Evolutionary conservation across 2,797 vertebrate species (phyloP).

Genomic region (Euthynnus affinis): DNA sequence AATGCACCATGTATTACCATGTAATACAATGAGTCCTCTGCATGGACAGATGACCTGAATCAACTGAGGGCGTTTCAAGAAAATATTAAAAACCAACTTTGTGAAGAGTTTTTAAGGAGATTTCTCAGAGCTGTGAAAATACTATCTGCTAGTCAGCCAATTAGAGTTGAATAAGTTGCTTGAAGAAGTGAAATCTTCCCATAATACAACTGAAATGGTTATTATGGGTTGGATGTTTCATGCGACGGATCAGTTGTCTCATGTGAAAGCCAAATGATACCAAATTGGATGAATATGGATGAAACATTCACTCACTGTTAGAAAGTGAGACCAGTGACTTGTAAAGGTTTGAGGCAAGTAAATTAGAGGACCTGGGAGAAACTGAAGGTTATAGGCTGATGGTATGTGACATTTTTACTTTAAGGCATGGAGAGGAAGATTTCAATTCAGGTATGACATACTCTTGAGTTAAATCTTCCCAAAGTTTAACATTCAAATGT

Average conservation of each 20-base stretch:
- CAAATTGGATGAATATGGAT: not conserved
- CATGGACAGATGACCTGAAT: not conserved
- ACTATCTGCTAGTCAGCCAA: constrained; percentile 2
- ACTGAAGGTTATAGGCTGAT: constrained; percentile 4
- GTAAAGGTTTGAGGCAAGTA: not conserved
- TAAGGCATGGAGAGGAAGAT: not conserved
- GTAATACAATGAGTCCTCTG: not conserved
- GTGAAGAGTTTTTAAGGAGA: not conserved
- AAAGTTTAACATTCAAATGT: no score
- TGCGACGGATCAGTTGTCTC: not conserved
- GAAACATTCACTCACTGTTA: not conserved
- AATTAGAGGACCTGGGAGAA: not conserved
- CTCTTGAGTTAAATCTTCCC: not conserved
- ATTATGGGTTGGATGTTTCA: not conserved
- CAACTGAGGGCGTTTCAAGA: not conserved
- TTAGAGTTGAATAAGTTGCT: not conserved
- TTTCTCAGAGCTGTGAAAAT: not conserved
- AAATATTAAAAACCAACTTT: not conserved
- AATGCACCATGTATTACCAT: not conserved
- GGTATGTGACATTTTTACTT: constrained; percentile 3
- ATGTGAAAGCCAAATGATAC: not conserved
- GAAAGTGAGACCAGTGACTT: not conserved
- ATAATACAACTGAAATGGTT: not conserved
- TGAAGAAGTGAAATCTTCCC: constrained; percentile 9
- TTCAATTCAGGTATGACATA: constrained; percentile 4